Conservation (phyloP, 2,888 invertebrate genomes). For the Pyrgus malvae region DNA sequence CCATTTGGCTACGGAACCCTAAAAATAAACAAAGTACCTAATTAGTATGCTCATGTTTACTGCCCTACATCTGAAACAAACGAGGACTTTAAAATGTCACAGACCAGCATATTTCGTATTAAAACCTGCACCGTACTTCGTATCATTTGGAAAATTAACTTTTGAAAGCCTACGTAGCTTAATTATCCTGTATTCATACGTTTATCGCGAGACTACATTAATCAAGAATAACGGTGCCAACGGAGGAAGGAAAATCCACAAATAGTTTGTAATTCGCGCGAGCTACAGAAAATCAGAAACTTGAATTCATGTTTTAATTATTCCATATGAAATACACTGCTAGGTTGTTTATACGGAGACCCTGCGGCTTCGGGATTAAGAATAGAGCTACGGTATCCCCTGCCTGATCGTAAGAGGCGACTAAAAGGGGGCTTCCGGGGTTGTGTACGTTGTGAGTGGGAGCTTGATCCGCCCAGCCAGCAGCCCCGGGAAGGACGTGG, state of each 20-base stretch:
- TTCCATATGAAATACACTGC: conserved; percentile 5
- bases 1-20: too few relatives aligned
- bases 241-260: conserved; percentile 7
- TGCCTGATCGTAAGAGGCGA: too few relatives aligned
- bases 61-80: conserved; percentile 23
- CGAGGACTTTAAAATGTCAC: conserved; percentile 19
- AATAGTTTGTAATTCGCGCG: conserved; percentile 12
- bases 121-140: conserved; percentile 15
- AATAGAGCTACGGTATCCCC: too few relatives aligned
- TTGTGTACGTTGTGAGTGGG: too few relatives aligned
- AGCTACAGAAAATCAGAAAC: conserved; percentile 4
- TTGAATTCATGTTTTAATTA: conserved; percentile 3
- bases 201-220: conserved; percentile 2
- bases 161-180: conserved; percentile 7
- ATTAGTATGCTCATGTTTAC: conserved; percentile 20
- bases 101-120: conserved; percentile 10
- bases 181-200: conserved; percentile 3
- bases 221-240: conserved; percentile 24
- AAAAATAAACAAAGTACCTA: conserved; percentile 15
- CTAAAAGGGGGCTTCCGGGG: too few relatives aligned
- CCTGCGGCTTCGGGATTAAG: too few relatives aligned
- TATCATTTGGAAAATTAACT: conserved; percentile 19
- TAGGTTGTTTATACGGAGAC: too few relatives aligned
- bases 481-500: too few relatives aligned
- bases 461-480: too few relatives aligned